Conservation (phyloP, 2,113 vertebrate species). For the Aix galericulata region DNA sequence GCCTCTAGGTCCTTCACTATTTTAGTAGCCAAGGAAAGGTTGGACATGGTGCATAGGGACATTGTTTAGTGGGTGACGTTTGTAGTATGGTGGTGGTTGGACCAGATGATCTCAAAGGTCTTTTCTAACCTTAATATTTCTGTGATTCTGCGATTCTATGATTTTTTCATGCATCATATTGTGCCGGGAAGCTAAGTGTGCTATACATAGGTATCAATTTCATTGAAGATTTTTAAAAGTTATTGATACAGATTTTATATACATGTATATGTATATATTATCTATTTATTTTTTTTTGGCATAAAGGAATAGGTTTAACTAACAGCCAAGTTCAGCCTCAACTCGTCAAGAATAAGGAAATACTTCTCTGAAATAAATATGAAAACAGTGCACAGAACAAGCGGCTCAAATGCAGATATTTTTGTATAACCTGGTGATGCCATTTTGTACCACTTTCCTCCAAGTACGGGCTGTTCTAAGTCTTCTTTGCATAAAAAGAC, state of each 20-base stretch:
- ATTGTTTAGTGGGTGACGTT: too few species aligned
- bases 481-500: background rate
- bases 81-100: too few species aligned
- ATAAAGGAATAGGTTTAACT: background rate
- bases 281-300: background rate
- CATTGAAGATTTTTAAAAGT: background rate
- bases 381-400: background rate
- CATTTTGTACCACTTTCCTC: background rate
- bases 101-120: too few species aligned
- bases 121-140: too few species aligned
- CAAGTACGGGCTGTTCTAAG: background rate
- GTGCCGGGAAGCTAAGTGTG: background rate
- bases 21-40: too few species aligned
- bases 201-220: background rate
- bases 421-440: background rate
- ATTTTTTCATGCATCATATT: background rate
- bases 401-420: background rate
- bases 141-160: too few species aligned
- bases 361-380: background rate
- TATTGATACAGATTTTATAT: background rate
- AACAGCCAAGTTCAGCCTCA: background rate
- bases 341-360: background rate
- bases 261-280: too few species aligned
- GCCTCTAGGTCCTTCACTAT: too few species aligned
- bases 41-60: too few species aligned